Percentiles rank a stretch among this genome's conserved stretches.
These are phyloP conservation scores for Lochmaea crataegi DNA, from an alignment of 2,888 invertebrate genomes.

Conservation along the genomic window DNA sequence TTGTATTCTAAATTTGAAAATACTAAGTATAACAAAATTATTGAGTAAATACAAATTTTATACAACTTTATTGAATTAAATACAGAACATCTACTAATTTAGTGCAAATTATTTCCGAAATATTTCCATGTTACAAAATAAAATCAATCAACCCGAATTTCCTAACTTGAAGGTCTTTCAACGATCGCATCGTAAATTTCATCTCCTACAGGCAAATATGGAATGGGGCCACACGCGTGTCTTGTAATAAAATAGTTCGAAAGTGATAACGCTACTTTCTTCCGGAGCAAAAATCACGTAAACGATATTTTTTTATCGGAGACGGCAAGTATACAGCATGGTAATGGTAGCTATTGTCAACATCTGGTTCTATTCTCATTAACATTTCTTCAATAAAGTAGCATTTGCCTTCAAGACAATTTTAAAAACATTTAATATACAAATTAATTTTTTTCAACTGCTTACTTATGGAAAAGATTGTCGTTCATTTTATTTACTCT, in stretches of 20 bases:
- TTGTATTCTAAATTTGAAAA: too few species aligned
- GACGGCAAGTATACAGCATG: constrained; percentile 3
- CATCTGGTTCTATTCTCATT: constrained; percentile 1
- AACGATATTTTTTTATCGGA: constrained; percentile 37
- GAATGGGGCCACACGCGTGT: constrained; percentile 45
- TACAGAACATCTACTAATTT: too few species aligned
- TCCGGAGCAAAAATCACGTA: constrained; percentile 42
- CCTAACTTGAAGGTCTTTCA: constrained; percentile 11
- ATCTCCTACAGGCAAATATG: constrained; percentile 38
- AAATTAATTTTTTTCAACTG: not conserved
- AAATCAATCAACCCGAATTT: not conserved
- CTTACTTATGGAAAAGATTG: too few species aligned
- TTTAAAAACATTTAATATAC: not conserved
- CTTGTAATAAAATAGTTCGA: constrained; percentile 47
- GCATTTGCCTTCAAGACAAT: not conserved
- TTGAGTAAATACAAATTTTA: too few species aligned
- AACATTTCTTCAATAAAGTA: not conserved
- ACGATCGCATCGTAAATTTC: constrained; percentile 35
- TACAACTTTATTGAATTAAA: too few species aligned
- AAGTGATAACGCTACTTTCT: constrained; percentile 43
- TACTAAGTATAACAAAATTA: too few species aligned
- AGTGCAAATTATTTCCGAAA: too few species aligned
- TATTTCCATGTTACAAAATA: not conserved
- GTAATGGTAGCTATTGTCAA: not conserved
- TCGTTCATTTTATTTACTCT: too few species aligned